Evolutionary conservation across 1,140 invertebrate genomes (phyloP).

Genomic region (Zaprionus africanus): DNA sequence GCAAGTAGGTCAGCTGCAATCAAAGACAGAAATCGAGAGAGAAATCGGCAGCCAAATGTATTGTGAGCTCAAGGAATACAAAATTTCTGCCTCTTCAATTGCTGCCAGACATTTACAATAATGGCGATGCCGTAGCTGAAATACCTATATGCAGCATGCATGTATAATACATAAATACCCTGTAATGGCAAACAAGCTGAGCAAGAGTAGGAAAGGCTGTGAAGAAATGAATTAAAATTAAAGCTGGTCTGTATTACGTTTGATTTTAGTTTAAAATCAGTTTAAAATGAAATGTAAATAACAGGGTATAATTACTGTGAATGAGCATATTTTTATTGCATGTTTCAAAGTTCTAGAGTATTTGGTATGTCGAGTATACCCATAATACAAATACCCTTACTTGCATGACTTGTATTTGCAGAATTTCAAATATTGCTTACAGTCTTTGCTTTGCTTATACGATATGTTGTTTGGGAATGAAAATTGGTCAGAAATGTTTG

Average conservation of each 20-base stretch:
- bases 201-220: background rate
- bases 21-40: conserved; percentile 69
- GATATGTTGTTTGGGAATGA: background rate
- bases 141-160: background rate
- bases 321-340: too few species aligned
- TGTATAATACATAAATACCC: background rate
- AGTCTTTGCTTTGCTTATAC: background rate
- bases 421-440: background rate
- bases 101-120: conserved; percentile 28
- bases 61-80: conserved; percentile 51
- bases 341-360: background rate
- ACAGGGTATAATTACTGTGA: too few species aligned
- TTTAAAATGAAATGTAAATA: too few species aligned
- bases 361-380: background rate
- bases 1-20: conserved; percentile 75
- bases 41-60: conserved; percentile 67
- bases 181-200: conserved; percentile 1
- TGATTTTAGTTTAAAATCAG: too few species aligned
- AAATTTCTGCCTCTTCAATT: conserved; percentile 32
- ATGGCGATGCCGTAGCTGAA: conserved; percentile 6
- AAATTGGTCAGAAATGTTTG: background rate
- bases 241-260: too few species aligned
- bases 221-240: background rate
- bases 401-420: background rate
- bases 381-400: background rate